phyloP scores from a whole-genome alignment of 2,797 vertebrate species.

The Graptemys geographica region DNA sequence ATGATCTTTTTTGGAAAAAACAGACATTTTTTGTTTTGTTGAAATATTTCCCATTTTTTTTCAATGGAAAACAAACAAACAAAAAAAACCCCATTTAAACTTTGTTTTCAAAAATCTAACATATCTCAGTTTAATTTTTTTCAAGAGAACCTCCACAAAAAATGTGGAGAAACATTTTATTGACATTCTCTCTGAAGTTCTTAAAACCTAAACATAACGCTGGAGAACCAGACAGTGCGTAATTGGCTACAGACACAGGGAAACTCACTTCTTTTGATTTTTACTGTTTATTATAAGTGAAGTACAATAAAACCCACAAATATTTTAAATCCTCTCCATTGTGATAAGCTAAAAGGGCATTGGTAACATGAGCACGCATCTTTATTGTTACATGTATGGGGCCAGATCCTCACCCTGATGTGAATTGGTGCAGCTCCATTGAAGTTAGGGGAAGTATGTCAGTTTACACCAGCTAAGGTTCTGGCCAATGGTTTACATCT shows the following conservation, averaged over 20 bases:
- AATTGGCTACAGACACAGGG: background rate
- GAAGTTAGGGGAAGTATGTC: background rate
- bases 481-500: background rate
- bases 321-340: background rate
- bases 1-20: background rate
- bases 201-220: background rate
- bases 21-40: background rate
- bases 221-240: background rate
- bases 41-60: background rate
- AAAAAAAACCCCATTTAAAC: background rate
- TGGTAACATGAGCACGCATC: background rate
- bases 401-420: background rate
- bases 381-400: background rate
- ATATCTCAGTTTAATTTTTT: background rate
- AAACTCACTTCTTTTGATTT: background rate
- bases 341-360: background rate
- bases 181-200: background rate
- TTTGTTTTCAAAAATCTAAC: background rate
- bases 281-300: background rate
- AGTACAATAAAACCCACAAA: background rate
- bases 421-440: background rate
- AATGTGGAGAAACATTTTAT: background rate
- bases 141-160: background rate
- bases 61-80: background rate
- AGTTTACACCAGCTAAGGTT: background rate